These are phyloP conservation scores for Chrysaora quinquecirrha DNA, from an alignment of 30 jellyfish, hydroid and myxozoan genomes.

Conservation along the genomic window DNA sequence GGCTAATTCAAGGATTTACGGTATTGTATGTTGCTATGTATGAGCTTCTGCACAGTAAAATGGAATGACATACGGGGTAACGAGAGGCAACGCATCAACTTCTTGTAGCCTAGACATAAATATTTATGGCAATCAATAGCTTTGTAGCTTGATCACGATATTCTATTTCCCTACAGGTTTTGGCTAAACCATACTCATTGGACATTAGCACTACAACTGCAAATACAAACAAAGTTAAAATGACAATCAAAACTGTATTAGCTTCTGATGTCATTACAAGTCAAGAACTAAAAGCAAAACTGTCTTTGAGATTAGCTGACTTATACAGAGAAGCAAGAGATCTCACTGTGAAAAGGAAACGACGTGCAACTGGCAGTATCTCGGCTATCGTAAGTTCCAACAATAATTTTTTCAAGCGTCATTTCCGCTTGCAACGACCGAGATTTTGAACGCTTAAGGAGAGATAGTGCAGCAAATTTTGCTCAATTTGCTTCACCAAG, in stretches of 20 bases:
- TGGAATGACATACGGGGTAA: too few relatives aligned
- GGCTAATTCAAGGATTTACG: too few relatives aligned
- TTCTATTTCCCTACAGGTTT: constrained; percentile 38
- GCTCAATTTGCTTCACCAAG: too few relatives aligned
- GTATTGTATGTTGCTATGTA: too few relatives aligned
- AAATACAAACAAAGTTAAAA: constrained; percentile 38
- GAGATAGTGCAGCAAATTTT: too few relatives aligned
- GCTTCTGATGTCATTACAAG: constrained; percentile 26
- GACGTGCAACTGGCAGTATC: constrained; percentile 90
- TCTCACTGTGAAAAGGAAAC: constrained; percentile 49
- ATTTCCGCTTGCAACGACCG: too few relatives aligned
- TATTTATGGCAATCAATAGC: too few relatives aligned
- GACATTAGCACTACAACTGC: constrained; percentile 35
- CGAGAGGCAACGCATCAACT: too few relatives aligned
- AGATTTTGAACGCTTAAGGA: too few relatives aligned
- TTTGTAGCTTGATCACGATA: background rate
- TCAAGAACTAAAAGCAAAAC: constrained; percentile 26
- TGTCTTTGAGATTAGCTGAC: constrained; percentile 47
- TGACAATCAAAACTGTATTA: constrained; percentile 56
- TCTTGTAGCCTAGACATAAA: too few relatives aligned
- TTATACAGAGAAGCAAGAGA: constrained; percentile 64
- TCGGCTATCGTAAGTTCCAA: constrained; percentile 62
- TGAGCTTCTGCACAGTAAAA: too few relatives aligned
- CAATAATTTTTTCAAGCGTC: background rate
- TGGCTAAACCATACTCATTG: constrained; percentile 65